Base-by-base conservation (phyloP, 2,888 invertebrate genomes). In the Phyllotreta striolata region DNA sequence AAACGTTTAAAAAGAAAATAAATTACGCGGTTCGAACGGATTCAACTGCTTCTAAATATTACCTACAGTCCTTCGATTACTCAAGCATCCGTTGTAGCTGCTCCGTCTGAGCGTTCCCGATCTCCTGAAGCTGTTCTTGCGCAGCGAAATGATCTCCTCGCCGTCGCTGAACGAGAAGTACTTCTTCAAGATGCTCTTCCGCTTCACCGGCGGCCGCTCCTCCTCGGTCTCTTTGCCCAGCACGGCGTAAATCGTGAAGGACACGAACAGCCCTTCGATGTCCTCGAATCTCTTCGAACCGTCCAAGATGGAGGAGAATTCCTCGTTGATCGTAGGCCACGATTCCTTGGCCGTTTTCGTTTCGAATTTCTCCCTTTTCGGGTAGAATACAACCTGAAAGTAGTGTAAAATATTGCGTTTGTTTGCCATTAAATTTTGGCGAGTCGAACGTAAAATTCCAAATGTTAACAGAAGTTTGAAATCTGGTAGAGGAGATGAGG, bases 311-410 rank as follows among this genome's bases (percentile, higher is more conserved):
- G 92, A 92, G 72, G 85, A 86, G 76, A 91, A 91, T 69, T 89
- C 90, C 81, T 92, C 90, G 77, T 92, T 91, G 85, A 90, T 91
- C 60, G 88, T 87, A 0, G 92, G 92, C 91, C 91, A 91, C 0
- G 91, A 89, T 75, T 89, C 90, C 71, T 89, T 89, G 77, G 88
- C 89, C 71, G 89, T 82, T 59, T 88, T 85, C 14, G 91, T 91
- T 80, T 92, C 92, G 76, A 85, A 89, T 79, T 91, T 91, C 69
- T 88, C 88, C 73, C 88, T 88, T 7, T 90, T 90, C 0, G 92
- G 92, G 77, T 91, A 90, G 46, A 92, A 80, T 82, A 91, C 91
- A 3, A 91, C 88, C 92, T 92, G 82, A 64, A 67, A 54, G 56
- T 52, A 57, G 8, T 5, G 39, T 6, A 39, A 39, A 13, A 3